These are phyloP conservation scores for Blastobasis lacticolella DNA, from an alignment of 2,888 invertebrate species.

Conservation along the genomic window DNA sequence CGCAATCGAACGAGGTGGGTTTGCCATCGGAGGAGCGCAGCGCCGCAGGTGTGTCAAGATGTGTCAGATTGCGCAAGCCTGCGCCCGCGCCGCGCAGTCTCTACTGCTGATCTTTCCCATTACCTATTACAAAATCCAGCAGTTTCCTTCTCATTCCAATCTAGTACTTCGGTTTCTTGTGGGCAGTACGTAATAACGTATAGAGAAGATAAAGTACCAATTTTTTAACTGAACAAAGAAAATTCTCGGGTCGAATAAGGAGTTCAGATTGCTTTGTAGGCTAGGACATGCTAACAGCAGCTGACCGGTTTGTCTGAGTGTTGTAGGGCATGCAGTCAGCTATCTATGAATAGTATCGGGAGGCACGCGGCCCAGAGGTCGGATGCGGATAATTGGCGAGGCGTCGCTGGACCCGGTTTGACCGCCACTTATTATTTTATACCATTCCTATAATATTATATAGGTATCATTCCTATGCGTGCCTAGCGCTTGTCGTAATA, in stretches of 20 bases:
- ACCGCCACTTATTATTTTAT: conserved; percentile 50
- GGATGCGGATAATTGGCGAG: conserved; percentile 68
- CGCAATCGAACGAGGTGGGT: conserved; percentile 8
- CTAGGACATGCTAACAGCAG: background rate
- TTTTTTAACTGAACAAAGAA: conserved; percentile 8
- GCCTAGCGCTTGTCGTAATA: too few species aligned
- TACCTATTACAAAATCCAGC: conserved; percentile 19
- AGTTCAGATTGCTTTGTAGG: conserved; percentile 4
- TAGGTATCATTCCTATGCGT: conserved; percentile 19
- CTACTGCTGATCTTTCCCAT: conserved; percentile 20
- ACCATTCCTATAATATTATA: conserved; percentile 44
- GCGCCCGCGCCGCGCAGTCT: conserved; percentile 19
- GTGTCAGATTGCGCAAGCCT: conserved; percentile 19
- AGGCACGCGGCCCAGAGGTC: conserved; percentile 54
- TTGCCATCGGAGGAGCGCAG: conserved; percentile 9
- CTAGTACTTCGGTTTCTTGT: background rate
- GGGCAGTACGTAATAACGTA: background rate
- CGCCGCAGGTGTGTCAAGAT: conserved; percentile 23
- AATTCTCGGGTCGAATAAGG: conserved; percentile 8
- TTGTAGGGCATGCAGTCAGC: conserved; percentile 15
- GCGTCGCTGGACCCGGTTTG: conserved; percentile 57
- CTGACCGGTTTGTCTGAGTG: conserved; percentile 6
- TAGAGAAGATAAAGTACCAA: background rate
- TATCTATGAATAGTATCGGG: conserved; percentile 47
- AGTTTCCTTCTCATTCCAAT: background rate